Evolutionary conservation across 2,888 invertebrate genomes (phyloP), one percentile per base, ranked within the genome.

Genomic region (Ferrisia virgata): DNA sequence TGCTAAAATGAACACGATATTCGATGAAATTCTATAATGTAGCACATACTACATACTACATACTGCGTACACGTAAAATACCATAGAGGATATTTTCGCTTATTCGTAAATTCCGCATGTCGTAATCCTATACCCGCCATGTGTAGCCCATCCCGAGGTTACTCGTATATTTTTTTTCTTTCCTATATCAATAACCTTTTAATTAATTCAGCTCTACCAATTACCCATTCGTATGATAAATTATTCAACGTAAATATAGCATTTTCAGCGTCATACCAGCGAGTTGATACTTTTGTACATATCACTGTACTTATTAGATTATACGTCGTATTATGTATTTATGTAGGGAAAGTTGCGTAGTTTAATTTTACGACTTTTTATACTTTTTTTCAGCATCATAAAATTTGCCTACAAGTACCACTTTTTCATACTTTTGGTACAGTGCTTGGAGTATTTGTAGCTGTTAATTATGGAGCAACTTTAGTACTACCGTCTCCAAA

Each of bases 391-490:
- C 43, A 86, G 86, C 84, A 85, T 83, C 88, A 88, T 39, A 86
- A 87, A 72, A 87, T 89, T 36, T 90, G 90, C 86, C 85, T 89
- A 1, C 93, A 94, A 87, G 93, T 94, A 22, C 96, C 96, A 0
- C 90, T 95, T 31, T 96, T 95, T 88, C 96, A 97, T 88, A 94
- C 93, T 43, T 96, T 92, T 88, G 96, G 95, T 0, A 92, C 93
- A 85, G 91, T 93, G 0, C 89, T 92, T 72, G 92, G 92, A 0
- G 89, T 92, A 28, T 86, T 94, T 39, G 89, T 90, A 0, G 90
- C 89, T 8, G 87, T 94, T 31, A 90, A 92, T 36, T 89, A 91
- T 87, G 94, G 93, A 0, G 88, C 90, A 0, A 92, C 93, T 0
- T 82, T 92, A 28, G 91, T 94, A 0, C 86, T 94, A 2, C 93